phyloP scores from a whole-genome alignment of 2,797 vertebrate genomes.

The Lindbergichthys nudifrons region DNA sequence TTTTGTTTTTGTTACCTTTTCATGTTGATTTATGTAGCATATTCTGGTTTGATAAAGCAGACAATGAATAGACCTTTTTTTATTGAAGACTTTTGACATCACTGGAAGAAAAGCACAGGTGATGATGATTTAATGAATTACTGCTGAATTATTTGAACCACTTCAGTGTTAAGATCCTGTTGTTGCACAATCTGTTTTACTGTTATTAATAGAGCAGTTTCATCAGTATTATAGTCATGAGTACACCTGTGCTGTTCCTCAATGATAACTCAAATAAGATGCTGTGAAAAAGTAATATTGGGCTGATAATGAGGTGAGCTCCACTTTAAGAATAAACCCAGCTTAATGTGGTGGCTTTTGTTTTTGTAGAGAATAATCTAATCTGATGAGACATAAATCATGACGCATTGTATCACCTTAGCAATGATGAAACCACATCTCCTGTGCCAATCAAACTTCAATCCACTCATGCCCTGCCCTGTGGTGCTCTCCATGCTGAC shows the following conservation, averaged over 20 bases:
- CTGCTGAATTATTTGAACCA: neutral
- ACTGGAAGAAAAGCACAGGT: neutral
- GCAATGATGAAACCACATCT: neutral
- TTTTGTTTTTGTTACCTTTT: neutral
- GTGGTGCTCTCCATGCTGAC: neutral
- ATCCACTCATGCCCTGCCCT: conserved; percentile 2
- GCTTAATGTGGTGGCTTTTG: neutral
- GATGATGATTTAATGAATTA: neutral
- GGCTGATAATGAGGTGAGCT: neutral
- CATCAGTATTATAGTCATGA: neutral
- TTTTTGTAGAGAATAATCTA: neutral
- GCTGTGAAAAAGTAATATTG: neutral
- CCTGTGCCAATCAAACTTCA: conserved; percentile 13
- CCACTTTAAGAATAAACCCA: neutral
- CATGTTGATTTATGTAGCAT: neutral
- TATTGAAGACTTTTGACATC: neutral
- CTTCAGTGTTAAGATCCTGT: neutral
- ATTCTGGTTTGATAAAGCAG: neutral
- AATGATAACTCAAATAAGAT: neutral
- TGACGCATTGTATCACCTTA: neutral
- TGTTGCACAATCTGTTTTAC: neutral
- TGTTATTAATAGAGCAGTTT: neutral
- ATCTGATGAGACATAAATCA: neutral
- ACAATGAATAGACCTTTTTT: neutral
- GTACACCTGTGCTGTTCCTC: neutral